phyloP scores from a whole-genome alignment of 2,113 vertebrate species.

The Cyprichromis sp. region DNA sequence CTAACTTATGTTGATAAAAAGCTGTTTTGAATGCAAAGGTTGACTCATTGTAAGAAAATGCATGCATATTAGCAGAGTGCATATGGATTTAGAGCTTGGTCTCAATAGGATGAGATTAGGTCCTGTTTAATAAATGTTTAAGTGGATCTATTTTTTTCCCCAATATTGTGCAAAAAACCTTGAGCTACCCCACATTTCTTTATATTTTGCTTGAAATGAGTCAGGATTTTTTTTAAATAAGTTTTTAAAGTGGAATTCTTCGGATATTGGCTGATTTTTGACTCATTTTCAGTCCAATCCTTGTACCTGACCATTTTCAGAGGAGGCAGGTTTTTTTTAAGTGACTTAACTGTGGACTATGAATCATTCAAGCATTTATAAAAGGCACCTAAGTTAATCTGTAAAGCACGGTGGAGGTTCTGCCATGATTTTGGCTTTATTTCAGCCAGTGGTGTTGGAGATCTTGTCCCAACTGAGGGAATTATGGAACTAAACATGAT shows the following conservation, averaged over 20 bases:
- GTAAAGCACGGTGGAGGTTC: background rate
- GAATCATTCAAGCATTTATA: background rate
- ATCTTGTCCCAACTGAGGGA: background rate
- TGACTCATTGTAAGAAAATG: background rate
- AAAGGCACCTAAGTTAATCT: background rate
- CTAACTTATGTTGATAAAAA: background rate
- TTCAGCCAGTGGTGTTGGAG: background rate
- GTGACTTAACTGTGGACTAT: background rate
- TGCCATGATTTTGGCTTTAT: background rate
- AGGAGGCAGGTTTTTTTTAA: background rate
- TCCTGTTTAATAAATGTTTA: background rate
- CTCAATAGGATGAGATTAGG: background rate
- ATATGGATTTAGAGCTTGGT: background rate
- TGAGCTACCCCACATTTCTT: background rate
- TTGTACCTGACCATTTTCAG: background rate
- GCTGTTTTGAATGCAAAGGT: background rate
- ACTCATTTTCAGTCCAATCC: background rate
- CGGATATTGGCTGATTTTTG: background rate
- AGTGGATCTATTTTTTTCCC: background rate
- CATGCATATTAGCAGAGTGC: background rate
- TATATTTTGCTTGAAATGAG: background rate
- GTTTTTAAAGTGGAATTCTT: background rate
- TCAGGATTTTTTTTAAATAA: accelerated
- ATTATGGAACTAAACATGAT: background rate
- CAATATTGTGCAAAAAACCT: background rate